phyloP scores from a whole-genome alignment of 2,888 invertebrate species.

The Crematogaster levior region DNA sequence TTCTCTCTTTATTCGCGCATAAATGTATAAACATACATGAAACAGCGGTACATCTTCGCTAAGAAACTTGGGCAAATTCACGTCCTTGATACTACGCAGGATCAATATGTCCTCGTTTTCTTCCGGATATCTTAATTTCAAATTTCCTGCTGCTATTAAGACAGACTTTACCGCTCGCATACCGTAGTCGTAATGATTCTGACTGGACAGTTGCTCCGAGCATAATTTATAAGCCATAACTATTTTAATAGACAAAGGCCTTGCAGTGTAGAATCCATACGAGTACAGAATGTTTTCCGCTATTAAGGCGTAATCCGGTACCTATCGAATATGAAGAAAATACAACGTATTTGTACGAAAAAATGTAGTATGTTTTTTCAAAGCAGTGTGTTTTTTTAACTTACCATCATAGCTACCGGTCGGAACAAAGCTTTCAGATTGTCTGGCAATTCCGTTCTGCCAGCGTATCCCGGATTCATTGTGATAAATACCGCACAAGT shows the following conservation, averaged over 20 bases:
- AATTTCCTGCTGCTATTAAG: conserved; percentile 88
- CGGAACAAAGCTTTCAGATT: conserved; percentile 88
- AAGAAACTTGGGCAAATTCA: conserved; percentile 89
- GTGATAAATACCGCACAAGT: conserved; percentile 88
- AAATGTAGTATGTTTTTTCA: not conserved
- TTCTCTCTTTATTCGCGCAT: not conserved
- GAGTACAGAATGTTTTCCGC: conserved; percentile 88
- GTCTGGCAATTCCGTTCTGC: conserved; percentile 88
- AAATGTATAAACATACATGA: conserved; percentile 80
- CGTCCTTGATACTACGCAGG: conserved; percentile 89
- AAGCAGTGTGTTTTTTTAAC: not conserved
- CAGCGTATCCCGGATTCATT: conserved; percentile 88
- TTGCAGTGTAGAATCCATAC: conserved; percentile 88
- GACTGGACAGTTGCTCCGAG: conserved; percentile 89
- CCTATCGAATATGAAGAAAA: conserved; percentile 77
- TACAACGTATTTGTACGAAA: not conserved
- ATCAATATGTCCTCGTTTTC: conserved; percentile 88
- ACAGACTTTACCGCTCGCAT: conserved; percentile 90
- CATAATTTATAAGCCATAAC: conserved; percentile 89
- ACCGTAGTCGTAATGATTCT: conserved; percentile 90
- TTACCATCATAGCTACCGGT: conserved; percentile 89
- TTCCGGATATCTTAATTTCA: conserved; percentile 88
- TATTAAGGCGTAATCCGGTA: conserved; percentile 88
- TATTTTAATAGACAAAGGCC: conserved; percentile 88
- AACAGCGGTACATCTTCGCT: conserved; percentile 88